A percentile compares a stretch with the other conserved stretches of the same genome.
phyloP scores from a whole-genome alignment of 2,113 vertebrate species.

The Nettapus auritus region DNA sequence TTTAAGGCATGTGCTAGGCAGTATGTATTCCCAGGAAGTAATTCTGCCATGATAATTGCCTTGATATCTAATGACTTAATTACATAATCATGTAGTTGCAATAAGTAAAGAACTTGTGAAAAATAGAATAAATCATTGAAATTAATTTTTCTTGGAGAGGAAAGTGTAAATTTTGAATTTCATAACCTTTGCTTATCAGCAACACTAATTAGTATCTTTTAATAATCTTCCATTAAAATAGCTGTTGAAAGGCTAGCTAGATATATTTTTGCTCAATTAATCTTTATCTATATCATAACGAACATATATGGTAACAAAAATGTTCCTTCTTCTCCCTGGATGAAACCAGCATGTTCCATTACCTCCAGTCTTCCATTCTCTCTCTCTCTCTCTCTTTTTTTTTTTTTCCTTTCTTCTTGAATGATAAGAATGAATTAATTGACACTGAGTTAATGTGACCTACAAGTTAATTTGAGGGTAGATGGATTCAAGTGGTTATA shows the following conservation, averaged over 20 bases:
- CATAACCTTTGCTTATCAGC: not conserved
- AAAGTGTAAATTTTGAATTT: constrained; percentile 3
- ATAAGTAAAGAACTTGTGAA: constrained; percentile 38
- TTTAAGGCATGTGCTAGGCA: constrained; percentile 3
- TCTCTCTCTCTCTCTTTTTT: too few relatives aligned
- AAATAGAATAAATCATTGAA: constrained; percentile 31
- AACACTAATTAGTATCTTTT: not conserved
- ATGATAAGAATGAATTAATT: not conserved
- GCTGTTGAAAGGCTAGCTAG: not conserved
- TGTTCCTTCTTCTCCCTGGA: not conserved
- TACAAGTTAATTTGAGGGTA: not conserved
- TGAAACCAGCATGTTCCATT: not conserved
- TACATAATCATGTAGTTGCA: constrained; percentile 67
- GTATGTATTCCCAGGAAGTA: constrained; percentile 7
- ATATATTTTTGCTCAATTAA: not conserved
- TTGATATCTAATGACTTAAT: constrained; percentile 72
- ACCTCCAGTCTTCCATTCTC: not conserved
- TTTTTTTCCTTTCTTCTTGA: not conserved
- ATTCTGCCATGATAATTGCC: constrained; percentile 51
- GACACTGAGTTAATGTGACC: not conserved
- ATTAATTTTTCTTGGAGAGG: not conserved
- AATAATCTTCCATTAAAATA: not conserved
- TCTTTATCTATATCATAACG: not conserved
- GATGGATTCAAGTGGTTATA: not conserved
- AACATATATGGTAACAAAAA: not conserved